These are phyloP conservation scores for Proisotoma minuta DNA, from an alignment of 2,888 invertebrate species.

Conservation along the genomic window DNA sequence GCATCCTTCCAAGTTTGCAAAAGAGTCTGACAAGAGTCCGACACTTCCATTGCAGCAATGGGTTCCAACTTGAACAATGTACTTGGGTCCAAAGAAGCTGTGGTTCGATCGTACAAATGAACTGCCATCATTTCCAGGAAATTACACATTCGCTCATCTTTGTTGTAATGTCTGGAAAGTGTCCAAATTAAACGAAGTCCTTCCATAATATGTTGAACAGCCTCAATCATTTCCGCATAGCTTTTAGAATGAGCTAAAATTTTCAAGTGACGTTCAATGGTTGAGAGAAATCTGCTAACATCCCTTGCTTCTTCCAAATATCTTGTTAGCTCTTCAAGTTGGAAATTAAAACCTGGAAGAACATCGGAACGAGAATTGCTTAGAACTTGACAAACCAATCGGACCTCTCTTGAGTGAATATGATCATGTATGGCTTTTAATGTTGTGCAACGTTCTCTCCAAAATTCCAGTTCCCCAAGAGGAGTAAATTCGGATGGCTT, in stretches of 20 bases:
- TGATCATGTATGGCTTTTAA: conserved; percentile 76
- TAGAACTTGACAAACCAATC: conserved; percentile 60
- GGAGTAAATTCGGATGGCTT: background rate
- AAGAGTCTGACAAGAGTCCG: conserved; percentile 62
- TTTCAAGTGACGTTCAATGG: conserved; percentile 70
- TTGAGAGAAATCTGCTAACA: conserved; percentile 71
- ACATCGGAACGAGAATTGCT: conserved; percentile 57
- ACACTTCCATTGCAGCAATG: conserved; percentile 54
- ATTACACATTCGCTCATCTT: conserved; percentile 79
- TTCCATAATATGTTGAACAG: conserved; percentile 73
- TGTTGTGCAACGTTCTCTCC: conserved; percentile 74
- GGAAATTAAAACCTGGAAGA: conserved; percentile 59
- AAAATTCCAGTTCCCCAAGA: conserved; percentile 57
- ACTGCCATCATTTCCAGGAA: conserved; percentile 76
- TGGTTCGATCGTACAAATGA: conserved; percentile 73
- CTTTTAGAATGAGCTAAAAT: conserved; percentile 66
- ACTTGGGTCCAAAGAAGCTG: conserved; percentile 64
- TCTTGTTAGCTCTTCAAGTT: conserved; percentile 61
- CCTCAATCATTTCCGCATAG: conserved; percentile 66
- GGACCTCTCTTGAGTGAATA: conserved; percentile 66
- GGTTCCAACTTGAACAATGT: conserved; percentile 61
- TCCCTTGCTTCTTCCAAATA: conserved; percentile 69
- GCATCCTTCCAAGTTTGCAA: conserved; percentile 68
- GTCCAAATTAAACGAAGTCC: conserved; percentile 88
- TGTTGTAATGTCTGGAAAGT: conserved; percentile 76